Evolutionary conservation across 2,113 vertebrate genomes (phyloP).

Genomic region (Baryphthengus martii): DNA sequence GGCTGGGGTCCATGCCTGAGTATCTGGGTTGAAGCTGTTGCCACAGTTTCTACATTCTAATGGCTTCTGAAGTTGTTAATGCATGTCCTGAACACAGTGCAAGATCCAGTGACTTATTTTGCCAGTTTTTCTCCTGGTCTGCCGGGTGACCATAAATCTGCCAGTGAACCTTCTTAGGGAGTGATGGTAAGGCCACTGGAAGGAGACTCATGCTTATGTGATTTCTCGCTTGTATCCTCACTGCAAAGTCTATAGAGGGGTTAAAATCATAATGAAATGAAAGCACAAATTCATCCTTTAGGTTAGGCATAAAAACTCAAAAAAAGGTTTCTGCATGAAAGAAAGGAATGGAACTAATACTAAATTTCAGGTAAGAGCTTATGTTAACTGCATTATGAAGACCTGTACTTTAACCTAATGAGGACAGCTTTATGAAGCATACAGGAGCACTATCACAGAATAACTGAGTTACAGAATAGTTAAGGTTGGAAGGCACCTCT

Average conservation of each 20-base stretch:
- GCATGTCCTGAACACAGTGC: background rate
- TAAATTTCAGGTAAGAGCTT: background rate
- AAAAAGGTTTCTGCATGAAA: background rate
- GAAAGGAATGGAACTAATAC: background rate
- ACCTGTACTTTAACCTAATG: background rate
- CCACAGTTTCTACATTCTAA: background rate
- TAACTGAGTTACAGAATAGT: background rate
- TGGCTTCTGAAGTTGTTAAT: background rate
- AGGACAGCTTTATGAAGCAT: background rate
- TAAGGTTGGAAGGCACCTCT: background rate
- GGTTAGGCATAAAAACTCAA: background rate
- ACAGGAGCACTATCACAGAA: background rate
- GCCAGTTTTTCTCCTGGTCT: background rate
- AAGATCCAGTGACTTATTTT: background rate
- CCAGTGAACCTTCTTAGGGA: background rate
- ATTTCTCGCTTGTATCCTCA: background rate
- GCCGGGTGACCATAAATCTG: background rate
- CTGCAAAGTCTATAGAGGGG: background rate
- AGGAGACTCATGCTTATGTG: background rate
- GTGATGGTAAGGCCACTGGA: background rate
- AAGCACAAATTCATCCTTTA: background rate
- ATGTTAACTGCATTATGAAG: background rate
- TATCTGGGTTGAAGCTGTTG: background rate
- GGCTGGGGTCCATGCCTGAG: background rate
- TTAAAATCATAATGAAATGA: background rate